Evolutionary conservation across 2,113 vertebrate genomes (phyloP), one percentile per base, ranked within the genome.

Genomic region (Varanus komodoensis): DNA sequence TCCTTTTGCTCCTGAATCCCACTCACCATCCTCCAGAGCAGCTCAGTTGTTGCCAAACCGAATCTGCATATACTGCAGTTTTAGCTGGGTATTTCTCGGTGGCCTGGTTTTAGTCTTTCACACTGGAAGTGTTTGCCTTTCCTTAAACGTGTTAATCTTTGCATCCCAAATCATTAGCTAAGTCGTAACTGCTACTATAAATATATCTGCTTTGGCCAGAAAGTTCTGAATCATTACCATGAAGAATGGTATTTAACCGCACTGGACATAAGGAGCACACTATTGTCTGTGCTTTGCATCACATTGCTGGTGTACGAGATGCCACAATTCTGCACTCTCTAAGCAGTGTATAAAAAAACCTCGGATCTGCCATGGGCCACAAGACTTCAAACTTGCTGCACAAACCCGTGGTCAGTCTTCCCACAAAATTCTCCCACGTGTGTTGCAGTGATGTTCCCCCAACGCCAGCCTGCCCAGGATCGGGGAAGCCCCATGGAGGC

Each of bases 1-100:
- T 71, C 86, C 89, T 61, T 82, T 64, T 79, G 57, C 68, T 88
- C 90, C 21, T 94, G 69, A 57, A 34, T 75, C 75, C n/a, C 61
- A 11, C 85, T 38, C 52, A 15, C 6, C 17, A 7, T 82, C 67
- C 69, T 73, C 75, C 23, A 84, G 64, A 94, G 57, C n/a, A 86
- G 68, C 64, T 92, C 38, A 92, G 8, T 87, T 75, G 48, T 7
- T 82, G 57, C 29, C 84, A 86, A 81, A 88, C 75, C 38, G 12
- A 48, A n/a, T 34, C 69, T 86, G 27, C 4, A 2, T 73, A 7
- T 52, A 12, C 69, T 50, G 17, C 1, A 44, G n/a, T 14, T 92
- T 87, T 52, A 75, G 88, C 86, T 61, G 80, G 1, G 79, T 54
- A 14, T 75, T 91, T 89, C 88, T 88, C 38, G 38, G 29, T 9